Evolutionary conservation across 2,113 vertebrate genomes (phyloP), one percentile per base, ranked within the genome.

Genomic region (Solea senegalensis): DNA sequence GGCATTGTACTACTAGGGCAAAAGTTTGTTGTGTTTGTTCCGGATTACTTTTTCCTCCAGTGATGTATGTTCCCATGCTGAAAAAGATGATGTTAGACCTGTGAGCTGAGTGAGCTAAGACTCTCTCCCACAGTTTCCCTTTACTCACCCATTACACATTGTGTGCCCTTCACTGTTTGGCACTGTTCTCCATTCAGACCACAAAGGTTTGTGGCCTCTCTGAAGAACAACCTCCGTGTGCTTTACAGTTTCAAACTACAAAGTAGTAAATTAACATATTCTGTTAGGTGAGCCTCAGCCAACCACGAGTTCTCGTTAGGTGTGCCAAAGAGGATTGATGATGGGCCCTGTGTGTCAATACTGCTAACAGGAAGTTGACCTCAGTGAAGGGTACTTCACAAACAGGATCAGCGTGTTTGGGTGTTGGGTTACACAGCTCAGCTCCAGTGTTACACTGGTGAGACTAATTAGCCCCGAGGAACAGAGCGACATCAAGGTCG

Each of bases 351-450:
- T 68, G 71, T 81, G 84, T 81, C 76, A 77, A 16, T 64, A n/a
- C 65, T 76, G 72, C 87, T 76, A 86, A 88, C 88, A 89, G 90
- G 87, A 90, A 74, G 83, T 76, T 84, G 80, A 89, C 86, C 83
- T 79, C 73, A 43, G 63, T 71, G 75, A 76, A 84, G 61, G 63
- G 86, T 21, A 82, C 83, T 89, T 83, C 78, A 84, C 80, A 78
- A 68, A 61, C 61, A 44, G 65, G 81, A 60, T 75, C 74, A 63
- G 68, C 55, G 46, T 48, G 8, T 21, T 53, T 27, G 48, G 75
- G 90, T 82, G 67, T 91, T 60, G 28, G 78, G 79, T 92, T 92
- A 75, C 92, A 15, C 64, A 72, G 74, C 68, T 74, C 15, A 53
- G 63, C 62, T 77, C 63, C 58, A 39, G 77, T 82, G 59, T 85